Evolutionary conservation across 2,888 invertebrate species (phyloP).

Genomic region (Pseudococcus longispinus): DNA sequence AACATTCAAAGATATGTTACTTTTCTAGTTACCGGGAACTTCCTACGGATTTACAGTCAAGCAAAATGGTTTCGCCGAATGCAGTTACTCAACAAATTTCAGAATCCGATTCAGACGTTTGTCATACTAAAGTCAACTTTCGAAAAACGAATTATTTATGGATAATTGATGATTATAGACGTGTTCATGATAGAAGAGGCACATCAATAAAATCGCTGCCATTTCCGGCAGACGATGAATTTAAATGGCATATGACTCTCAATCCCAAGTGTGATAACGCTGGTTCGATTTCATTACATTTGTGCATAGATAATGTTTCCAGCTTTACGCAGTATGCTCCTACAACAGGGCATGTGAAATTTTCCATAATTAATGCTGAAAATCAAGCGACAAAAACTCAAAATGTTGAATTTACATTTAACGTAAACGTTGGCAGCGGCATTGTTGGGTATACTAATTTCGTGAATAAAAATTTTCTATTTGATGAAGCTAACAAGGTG

Average conservation of each 20-base stretch:
- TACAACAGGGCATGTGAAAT: not conserved
- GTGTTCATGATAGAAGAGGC: not conserved
- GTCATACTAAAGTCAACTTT: not conserved
- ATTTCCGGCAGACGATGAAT: not conserved
- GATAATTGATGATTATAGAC: not conserved
- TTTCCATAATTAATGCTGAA: not conserved
- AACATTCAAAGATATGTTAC: too few relatives aligned
- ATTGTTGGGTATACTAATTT: not conserved
- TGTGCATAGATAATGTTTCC: not conserved
- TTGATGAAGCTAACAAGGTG: not conserved
- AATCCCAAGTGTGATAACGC: not conserved
- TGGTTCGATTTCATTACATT: not conserved
- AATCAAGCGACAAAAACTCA: not conserved
- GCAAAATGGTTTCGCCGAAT: not conserved
- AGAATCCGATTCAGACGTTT: not conserved
- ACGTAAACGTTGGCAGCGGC: rapidly evolving
- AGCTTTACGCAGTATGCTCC: not conserved
- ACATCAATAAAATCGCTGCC: not conserved
- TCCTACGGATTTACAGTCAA: not conserved
- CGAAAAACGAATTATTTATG: not conserved
- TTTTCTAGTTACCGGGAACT: too few relatives aligned
- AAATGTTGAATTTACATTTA: not conserved
- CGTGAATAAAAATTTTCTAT: not conserved
- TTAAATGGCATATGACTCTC: not conserved
- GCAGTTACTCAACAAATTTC: too few relatives aligned